Evolutionary conservation across 2,797 vertebrate genomes (phyloP).

Genomic region (Epinephelus coioides): DNA sequence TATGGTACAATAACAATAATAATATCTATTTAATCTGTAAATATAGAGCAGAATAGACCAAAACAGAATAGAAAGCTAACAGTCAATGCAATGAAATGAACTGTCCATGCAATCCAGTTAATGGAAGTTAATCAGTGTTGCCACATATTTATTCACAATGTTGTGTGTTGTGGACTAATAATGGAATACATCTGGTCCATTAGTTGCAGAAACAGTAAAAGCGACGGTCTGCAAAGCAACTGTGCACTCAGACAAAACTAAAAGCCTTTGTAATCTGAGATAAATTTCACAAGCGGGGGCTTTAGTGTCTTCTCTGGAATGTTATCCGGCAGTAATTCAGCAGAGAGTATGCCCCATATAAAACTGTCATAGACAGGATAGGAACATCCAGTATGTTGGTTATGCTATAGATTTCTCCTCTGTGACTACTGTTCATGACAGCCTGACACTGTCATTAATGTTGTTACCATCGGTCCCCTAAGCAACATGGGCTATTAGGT

Average conservation of each 20-base stretch:
- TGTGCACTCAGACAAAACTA: slow-evolving; percentile 55
- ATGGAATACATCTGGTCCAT: slow-evolving; percentile 52
- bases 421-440: slow-evolving; percentile 24
- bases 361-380: slow-evolving; percentile 53
- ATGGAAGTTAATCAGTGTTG: slow-evolving; percentile 29
- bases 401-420: slow-evolving; percentile 33
- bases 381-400: slow-evolving; percentile 15
- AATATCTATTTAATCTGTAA: background rate
- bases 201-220: slow-evolving; percentile 33
- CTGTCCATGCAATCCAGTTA: slow-evolving; percentile 25
- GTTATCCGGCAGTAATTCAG: slow-evolving; percentile 67
- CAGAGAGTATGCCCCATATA: slow-evolving; percentile 44
- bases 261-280: slow-evolving; percentile 68
- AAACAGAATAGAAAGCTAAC: slow-evolving; percentile 15
- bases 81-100: slow-evolving; percentile 13
- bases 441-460: slow-evolving; percentile 31
- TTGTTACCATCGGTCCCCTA: slow-evolving; percentile 28
- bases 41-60: background rate
- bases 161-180: slow-evolving; percentile 30
- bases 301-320: slow-evolving; percentile 67
- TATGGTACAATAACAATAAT: slow-evolving; percentile 16
- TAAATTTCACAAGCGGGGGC: slow-evolving; percentile 54
- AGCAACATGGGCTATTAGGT: slow-evolving; percentile 62
- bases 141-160: slow-evolving; percentile 23
- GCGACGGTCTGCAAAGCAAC: background rate